Base-by-base conservation (phyloP, 2,888 invertebrate genomes). In the Spatulosminthurus flaviceps region DNA sequence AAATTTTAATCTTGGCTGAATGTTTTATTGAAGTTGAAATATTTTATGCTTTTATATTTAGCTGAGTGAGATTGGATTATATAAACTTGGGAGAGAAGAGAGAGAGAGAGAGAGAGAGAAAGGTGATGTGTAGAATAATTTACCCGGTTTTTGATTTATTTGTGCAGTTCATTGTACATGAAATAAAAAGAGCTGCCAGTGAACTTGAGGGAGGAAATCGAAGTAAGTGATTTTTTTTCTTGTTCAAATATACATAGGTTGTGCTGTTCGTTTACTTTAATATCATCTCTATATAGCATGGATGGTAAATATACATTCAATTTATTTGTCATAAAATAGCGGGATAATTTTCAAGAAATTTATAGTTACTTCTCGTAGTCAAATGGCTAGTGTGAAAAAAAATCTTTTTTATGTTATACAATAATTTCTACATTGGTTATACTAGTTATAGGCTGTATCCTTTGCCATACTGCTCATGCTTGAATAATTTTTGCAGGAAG, bases 401-500 rank as follows among this genome's bases (percentile, higher is more conserved):
- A n/a, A n/a, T n/a, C n/a, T n/a, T n/a, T n/a, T n/a, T n/a, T n/a
- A n/a, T n/a, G n/a, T n/a, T n/a, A n/a, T n/a, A n/a, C n/a, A n/a
- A n/a, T n/a, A n/a, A n/a, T n/a, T n/a, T n/a, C n/a, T n/a, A n/a
- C n/a, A n/a, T n/a, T n/a, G n/a, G n/a, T n/a, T n/a, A n/a, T n/a
- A n/a, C n/a, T n/a, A n/a, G n/a, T n/a, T n/a, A 19, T 19, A 13
- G 1, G 16, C n/a, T 19, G 9, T 9, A 4, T 51, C 16, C 51
- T 51, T 9, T 51, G 51, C 51, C 5, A 51, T 9, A 9, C 34
- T 34, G 5, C 34, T 34, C 51, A 51, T 51, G 51, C 19, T 51
- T 51, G 51, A 51, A 51, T 51, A 51, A 51, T 19, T 51, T 51
- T 51, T 13, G 41, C 51, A 51, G 51, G 51, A 51, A 51, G 51